Evolutionary conservation across 2,113 vertebrate genomes (phyloP), one percentile per base, ranked within the genome.

Genomic region (Passerina amoena): DNA sequence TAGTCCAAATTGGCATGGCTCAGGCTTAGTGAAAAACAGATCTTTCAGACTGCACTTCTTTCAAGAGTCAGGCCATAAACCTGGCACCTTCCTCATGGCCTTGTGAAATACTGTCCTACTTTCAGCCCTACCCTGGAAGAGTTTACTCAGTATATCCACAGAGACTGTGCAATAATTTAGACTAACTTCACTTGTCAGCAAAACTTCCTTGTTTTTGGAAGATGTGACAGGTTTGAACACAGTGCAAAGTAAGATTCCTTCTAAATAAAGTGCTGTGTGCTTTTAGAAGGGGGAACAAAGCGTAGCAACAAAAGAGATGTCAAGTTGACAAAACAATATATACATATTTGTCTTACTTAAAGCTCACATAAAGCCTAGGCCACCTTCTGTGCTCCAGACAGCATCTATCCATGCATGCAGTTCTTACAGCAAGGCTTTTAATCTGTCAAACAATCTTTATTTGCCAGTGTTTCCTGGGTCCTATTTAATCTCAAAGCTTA

Each of bases 311-410:
- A 83, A 66, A 90, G 82, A 71, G 27, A 77, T 44, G 59, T 88
- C 68, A 77, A 65, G 38, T 0, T 88, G 82, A 88, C 64, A 81
- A 94, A 93, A 60, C 50, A 93, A 77, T 53, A 82, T 70, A 50
- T 66, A 83, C 11, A 15, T 73, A 88, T 81, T 90, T 90, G 38
- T 92, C 78, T 86, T 90, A 90, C 76, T 90, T 93, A 86, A 83
- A 80, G 23, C 68, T 73, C 68, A 66, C 44, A 76, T 44, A 86
- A 93, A 95, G 63, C 50, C 35, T 61, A 31, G 51, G 71, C 71
- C 38, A 70, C 64, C 71, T 77, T 83, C 76, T 70, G 54, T n/a
- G 42, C 90, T 96, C 57, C 68, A 90, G 75, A 75, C 53, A 82
- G 61, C 40, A 81, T 45, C 63, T 88, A 61, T 66, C 64, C 65